Evolutionary conservation across 2,797 vertebrate species (phyloP).

Genomic region (Siniperca undulata): DNA sequence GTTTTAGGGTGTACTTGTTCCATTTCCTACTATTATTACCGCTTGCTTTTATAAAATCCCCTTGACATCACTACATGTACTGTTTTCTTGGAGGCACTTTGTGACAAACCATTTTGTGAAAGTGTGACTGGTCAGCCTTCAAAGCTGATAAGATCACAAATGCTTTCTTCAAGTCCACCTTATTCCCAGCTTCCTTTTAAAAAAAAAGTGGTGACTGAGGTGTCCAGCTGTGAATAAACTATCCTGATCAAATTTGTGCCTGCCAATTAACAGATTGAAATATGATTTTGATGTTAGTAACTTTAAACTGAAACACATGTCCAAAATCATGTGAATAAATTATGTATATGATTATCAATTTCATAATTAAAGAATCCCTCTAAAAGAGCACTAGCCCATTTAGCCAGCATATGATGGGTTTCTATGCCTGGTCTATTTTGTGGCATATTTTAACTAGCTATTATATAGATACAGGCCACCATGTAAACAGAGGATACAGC

Average conservation of each 20-base stretch:
- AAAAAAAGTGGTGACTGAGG: neutral
- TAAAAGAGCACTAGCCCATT: neutral
- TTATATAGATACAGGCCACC: conserved; percentile 37
- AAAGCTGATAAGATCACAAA: conserved; percentile 12
- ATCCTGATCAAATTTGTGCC: neutral
- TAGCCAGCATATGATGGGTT: neutral
- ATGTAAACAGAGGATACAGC: conserved; percentile 51
- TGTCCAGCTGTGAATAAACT: neutral
- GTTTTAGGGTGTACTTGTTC: conserved; percentile 1
- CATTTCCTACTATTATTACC: conserved; percentile 22
- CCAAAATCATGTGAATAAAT: neutral
- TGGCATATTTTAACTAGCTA: conserved; percentile 64
- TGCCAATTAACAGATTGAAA: neutral
- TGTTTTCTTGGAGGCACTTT: neutral
- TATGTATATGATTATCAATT: too few relatives aligned
- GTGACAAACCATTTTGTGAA: conserved; percentile 4
- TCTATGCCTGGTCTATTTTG: conserved; percentile 42
- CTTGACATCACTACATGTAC: neutral
- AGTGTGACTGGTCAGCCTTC: neutral
- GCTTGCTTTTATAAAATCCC: conserved; percentile 33
- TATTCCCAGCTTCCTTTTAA: neutral
- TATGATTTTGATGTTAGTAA: neutral
- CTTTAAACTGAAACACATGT: neutral
- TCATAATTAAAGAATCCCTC: neutral
- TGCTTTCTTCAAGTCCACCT: neutral